These are phyloP conservation scores for Calosoma granatense DNA, from an alignment of 1,140 invertebrate species.

Conservation along the genomic window DNA sequence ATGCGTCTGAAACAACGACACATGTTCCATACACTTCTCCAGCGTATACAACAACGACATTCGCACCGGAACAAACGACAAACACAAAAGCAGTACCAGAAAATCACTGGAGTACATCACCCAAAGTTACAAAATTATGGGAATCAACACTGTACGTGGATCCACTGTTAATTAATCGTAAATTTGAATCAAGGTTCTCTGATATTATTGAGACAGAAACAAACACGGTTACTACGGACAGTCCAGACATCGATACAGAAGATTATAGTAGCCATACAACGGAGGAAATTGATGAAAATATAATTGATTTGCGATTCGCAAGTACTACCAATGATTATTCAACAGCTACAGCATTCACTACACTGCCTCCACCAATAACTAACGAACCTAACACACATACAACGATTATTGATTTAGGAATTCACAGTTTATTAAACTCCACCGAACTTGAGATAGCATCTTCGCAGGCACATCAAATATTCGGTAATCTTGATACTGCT, in stretches of 20 bases:
- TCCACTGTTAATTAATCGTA: constrained; percentile 57
- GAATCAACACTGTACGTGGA: constrained; percentile 55
- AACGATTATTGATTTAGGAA: constrained; percentile 28
- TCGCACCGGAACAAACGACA: constrained; percentile 12
- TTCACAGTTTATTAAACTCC: constrained; percentile 25
- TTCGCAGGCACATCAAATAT: constrained; percentile 42
- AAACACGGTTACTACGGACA: constrained; percentile 16
- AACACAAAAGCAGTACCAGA: constrained; percentile 19
- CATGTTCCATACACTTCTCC: not conserved
- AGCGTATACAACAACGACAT: not conserved
- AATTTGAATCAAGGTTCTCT: constrained; percentile 37
- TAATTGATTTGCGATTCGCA: not conserved
- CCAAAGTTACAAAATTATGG: constrained; percentile 45
- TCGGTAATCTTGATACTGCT: constrained; percentile 61
- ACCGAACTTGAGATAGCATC: constrained; percentile 20
- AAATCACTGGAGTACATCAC: constrained; percentile 44
- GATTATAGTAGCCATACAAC: constrained; percentile 13
- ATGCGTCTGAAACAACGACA: not conserved
- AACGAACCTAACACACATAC: constrained; percentile 29
- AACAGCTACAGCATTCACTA: constrained; percentile 13
- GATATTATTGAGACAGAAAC: constrained; percentile 11
- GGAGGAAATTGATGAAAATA: constrained; percentile 10
- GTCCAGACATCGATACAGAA: not conserved
- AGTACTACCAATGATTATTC: not conserved
- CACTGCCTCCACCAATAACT: constrained; percentile 5